Evolutionary conservation across 2,797 vertebrate genomes (phyloP).

Genomic region (Gymnoscopelus microlampas): DNA sequence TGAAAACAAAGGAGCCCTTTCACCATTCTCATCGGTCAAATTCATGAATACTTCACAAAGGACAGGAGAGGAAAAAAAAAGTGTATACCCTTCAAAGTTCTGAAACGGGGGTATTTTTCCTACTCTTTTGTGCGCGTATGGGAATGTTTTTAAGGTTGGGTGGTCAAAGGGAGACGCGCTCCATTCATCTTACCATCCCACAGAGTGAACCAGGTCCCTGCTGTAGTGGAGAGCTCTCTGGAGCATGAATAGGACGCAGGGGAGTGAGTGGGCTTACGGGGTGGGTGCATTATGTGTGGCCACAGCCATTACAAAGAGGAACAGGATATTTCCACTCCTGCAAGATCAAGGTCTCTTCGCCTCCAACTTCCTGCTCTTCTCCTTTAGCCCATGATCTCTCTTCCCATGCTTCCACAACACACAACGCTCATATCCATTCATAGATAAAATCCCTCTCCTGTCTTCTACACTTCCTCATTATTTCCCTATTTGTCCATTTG

Average conservation of each 20-base stretch:
- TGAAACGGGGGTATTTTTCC: constrained; percentile 41
- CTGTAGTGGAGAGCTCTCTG: constrained; percentile 36
- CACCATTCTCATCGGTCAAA: constrained; percentile 41
- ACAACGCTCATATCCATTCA: background rate
- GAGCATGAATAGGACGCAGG: constrained; percentile 13
- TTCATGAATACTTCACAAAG: constrained; percentile 60
- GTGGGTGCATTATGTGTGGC: constrained; percentile 16
- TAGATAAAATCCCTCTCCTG: constrained; percentile 6
- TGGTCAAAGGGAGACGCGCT: constrained; percentile 58
- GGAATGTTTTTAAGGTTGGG: constrained; percentile 51
- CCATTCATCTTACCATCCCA: constrained; percentile 54
- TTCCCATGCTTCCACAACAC: constrained; percentile 3
- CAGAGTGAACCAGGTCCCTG: background rate
- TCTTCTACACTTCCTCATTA: constrained; percentile 26
- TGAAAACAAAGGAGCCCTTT: constrained; percentile 45
- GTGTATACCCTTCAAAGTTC: background rate
- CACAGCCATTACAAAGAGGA: constrained; percentile 49
- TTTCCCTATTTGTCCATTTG: no score
- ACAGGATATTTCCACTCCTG: constrained; percentile 48
- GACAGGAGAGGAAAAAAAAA: background rate
- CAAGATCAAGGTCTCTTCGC: constrained; percentile 36
- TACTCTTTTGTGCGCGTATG: constrained; percentile 48
- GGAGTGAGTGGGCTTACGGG: constrained; percentile 24
- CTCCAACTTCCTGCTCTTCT: constrained; percentile 30
- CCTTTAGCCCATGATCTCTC: background rate